Conservation (phyloP, 2,113 vertebrate species). For the Alligator sinensis region DNA sequence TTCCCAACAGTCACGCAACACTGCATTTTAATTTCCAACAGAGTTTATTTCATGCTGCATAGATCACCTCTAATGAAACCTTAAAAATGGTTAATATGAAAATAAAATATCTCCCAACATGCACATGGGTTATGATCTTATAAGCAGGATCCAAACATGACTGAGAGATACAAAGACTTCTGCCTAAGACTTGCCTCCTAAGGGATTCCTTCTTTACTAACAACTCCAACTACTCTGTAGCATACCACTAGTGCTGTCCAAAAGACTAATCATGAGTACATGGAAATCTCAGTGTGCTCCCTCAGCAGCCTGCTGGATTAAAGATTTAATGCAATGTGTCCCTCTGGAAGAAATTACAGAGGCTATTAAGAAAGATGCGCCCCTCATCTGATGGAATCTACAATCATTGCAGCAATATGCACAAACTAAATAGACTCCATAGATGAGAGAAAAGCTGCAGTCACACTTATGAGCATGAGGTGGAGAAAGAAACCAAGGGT, state of each 20-base stretch:
- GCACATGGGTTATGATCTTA: fast-evolving
- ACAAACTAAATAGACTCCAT: not conserved
- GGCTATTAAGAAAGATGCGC: slow-evolving; percentile 32
- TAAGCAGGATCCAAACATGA: not conserved
- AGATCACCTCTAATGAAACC: not conserved
- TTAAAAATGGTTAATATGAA: not conserved
- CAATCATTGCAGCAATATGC: not conserved
- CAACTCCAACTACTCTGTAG: not conserved
- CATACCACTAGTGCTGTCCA: not conserved
- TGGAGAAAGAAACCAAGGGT: not conserved
- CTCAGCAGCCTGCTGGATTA: slow-evolving; percentile 41
- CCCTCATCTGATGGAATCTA: slow-evolving; percentile 29
- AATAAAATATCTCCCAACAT: not conserved
- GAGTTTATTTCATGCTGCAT: fast-evolving
- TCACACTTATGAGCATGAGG: not conserved
- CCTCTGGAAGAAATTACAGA: slow-evolving; percentile 46
- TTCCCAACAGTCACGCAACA: not conserved
- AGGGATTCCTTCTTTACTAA: not conserved
- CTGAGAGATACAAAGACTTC: fast-evolving
- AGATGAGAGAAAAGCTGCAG: slow-evolving; percentile 30
- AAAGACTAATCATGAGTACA: not conserved
- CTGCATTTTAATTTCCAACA: fast-evolving
- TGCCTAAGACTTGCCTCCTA: not conserved
- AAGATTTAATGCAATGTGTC: slow-evolving; percentile 26
- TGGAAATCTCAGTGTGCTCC: not conserved